Percentiles rank a stretch among this genome's conserved stretches.
Evolutionary conservation across 2,113 vertebrate genomes (phyloP).

Genomic region (Bothrops jararaca): DNA sequence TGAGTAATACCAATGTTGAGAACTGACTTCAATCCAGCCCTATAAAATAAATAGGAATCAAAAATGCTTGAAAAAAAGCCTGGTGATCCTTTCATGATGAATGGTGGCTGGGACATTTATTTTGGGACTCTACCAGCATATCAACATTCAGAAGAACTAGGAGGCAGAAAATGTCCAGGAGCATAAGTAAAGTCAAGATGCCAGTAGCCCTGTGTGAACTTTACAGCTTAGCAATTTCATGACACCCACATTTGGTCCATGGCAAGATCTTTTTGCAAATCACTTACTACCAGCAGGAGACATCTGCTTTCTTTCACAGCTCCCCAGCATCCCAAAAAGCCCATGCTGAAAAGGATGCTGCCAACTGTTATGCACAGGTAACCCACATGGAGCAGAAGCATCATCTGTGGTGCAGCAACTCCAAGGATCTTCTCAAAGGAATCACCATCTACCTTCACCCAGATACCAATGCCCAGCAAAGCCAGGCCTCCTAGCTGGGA

Average conservation of each 20-base stretch:
- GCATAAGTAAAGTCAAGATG: neutral
- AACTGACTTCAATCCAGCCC: neutral
- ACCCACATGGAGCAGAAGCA: constrained; percentile 73
- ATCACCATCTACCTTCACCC: constrained; percentile 77
- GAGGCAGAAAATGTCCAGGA: neutral
- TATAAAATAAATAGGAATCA: neutral
- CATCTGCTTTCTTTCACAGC: constrained; percentile 72
- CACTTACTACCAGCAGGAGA: constrained; percentile 75
- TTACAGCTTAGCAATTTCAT: neutral
- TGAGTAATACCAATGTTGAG: neutral
- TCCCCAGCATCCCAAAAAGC: constrained; percentile 81
- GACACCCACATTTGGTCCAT: neutral
- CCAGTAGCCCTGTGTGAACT: neutral
- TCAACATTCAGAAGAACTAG: neutral
- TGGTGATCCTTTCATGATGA: neutral
- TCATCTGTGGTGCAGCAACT: constrained; percentile 46
- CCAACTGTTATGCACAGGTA: constrained; percentile 78
- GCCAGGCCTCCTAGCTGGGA: constrained; percentile 71
- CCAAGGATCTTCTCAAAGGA: constrained; percentile 67
- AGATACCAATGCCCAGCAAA: constrained; percentile 77
- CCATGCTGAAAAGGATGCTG: constrained; percentile 68
- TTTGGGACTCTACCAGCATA: neutral
- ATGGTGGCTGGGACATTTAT: neutral
- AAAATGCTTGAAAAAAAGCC: neutral
- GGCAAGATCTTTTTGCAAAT: neutral